A percentile compares a stretch with the other conserved stretches of the same genome.
Evolutionary conservation across 2,797 vertebrate species (phyloP).

Genomic region (Aphelocoma californica): DNA sequence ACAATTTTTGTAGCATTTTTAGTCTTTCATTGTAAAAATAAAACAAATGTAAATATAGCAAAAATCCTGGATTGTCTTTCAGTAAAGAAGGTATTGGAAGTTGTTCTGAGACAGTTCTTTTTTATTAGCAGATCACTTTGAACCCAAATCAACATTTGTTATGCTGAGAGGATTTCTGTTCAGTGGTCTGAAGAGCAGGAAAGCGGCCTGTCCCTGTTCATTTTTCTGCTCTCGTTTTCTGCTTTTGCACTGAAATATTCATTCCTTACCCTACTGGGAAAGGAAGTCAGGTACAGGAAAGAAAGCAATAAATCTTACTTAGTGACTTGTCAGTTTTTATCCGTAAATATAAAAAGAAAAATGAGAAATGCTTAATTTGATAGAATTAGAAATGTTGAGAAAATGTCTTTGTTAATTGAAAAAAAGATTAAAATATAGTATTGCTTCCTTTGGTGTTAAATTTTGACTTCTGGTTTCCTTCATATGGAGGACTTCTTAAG

Average conservation of each 20-base stretch:
- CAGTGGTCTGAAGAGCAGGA: conserved; percentile 6
- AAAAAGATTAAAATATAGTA: not conserved
- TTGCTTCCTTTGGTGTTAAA: not conserved
- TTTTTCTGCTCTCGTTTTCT: conserved; percentile 60
- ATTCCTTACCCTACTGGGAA: conserved; percentile 53
- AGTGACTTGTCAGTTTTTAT: conserved; percentile 66
- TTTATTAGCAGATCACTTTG: conserved; percentile 33
- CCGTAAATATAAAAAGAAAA: conserved; percentile 49
- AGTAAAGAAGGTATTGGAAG: not conserved
- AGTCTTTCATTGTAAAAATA: not conserved
- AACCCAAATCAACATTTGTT: conserved; percentile 27
- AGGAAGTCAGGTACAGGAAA: conserved; percentile 52
- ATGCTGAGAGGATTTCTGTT: conserved; percentile 34
- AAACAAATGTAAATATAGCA: not conserved
- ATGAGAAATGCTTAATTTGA: conserved; percentile 52
- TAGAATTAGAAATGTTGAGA: conserved; percentile 37
- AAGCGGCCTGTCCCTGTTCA: conserved; percentile 24
- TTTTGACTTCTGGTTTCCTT: not conserved
- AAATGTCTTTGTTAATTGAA: conserved; percentile 29
- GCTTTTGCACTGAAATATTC: conserved; percentile 54
- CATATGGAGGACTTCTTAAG: not conserved
- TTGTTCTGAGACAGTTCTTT: conserved; percentile 25
- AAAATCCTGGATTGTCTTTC: conserved; percentile 19
- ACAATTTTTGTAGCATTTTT: not conserved
- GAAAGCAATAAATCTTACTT: conserved; percentile 69